Evolutionary conservation across 2,888 invertebrate species (phyloP), one percentile per base, ranked within the genome.

Genomic region (Leucoma salicis): DNA sequence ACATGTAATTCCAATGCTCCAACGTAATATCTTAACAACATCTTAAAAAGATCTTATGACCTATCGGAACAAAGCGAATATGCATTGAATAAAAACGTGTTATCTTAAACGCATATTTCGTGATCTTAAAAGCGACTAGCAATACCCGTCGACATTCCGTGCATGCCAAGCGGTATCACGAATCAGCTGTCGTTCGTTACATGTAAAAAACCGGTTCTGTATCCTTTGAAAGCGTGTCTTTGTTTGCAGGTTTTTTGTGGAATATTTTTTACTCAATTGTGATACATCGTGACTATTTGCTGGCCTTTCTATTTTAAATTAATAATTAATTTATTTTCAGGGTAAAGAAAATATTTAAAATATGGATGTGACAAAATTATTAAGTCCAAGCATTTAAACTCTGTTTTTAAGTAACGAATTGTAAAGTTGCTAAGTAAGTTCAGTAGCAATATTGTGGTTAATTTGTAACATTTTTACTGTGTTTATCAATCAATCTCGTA

Each of bases 171-270:
- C 52, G 44, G 63, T 67, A 63, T 70, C 70, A 60, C 58, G 63
- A 66, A 52, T 61, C 57, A 51, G 61, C 61, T 61, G 57, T 50
- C 60, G 61, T 58, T 61, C 6, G 53, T n/a, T 50, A 57, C 51
- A 56, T 44, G 65, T 63, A 63, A 55, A 48, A 45, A 63, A 82
- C 81, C 80, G 78, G 82, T 83, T 77, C 65, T 49, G 65, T 74
- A 72, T 77, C 75, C 76, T 75, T 78, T 60, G 67, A 68, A 70
- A 68, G 57, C 68, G 55, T 56, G 46, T 57, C 63, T 63, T 64
- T 63, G 57, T 73, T 66, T 67, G 58, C 71, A 65, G 67, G 60
- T 63, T 70, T 63, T 65, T 57, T 60, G 49, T 52, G 53, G 52
- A 49, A 49, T 51, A 56, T 53, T 52, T 52, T 51, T 54, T 55